Evolutionary conservation across 2,113 vertebrate genomes (phyloP).

Genomic region (Dromaius novaehollandiae): DNA sequence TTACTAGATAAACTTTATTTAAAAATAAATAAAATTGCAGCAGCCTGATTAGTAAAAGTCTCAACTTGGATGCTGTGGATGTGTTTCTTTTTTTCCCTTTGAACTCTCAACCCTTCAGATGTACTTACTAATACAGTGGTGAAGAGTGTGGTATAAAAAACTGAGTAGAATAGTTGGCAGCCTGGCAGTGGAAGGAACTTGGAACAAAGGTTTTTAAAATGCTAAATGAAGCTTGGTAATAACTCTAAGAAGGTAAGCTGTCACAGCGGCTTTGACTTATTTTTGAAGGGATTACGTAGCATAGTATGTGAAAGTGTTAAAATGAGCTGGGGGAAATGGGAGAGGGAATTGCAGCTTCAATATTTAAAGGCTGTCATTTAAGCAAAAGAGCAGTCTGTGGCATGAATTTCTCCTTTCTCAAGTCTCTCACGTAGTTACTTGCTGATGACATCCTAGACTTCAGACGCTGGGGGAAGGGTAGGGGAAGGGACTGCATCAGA

Average conservation of each 20-base stretch:
- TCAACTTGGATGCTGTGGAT: not conserved
- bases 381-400: not conserved
- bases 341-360: not conserved
- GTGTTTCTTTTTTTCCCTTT: too few species aligned
- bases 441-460: not conserved
- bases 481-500: not conserved
- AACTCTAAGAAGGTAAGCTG: not conserved
- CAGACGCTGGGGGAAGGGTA: not conserved
- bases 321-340: not conserved
- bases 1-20: not conserved
- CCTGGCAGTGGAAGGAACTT: not conserved
- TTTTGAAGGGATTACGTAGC: not conserved
- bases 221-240: not conserved
- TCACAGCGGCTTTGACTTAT: not conserved
- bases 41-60: not conserved
- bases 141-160: not conserved
- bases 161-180: not conserved
- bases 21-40: not conserved
- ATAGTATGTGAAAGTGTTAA: not conserved
- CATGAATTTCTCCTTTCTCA: not conserved
- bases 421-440: not conserved
- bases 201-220: not conserved
- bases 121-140: not conserved
- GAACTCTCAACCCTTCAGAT: not conserved
- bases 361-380: not conserved